Conservation (phyloP, 2,888 invertebrate genomes). For the Helobdella robusta region DNA sequence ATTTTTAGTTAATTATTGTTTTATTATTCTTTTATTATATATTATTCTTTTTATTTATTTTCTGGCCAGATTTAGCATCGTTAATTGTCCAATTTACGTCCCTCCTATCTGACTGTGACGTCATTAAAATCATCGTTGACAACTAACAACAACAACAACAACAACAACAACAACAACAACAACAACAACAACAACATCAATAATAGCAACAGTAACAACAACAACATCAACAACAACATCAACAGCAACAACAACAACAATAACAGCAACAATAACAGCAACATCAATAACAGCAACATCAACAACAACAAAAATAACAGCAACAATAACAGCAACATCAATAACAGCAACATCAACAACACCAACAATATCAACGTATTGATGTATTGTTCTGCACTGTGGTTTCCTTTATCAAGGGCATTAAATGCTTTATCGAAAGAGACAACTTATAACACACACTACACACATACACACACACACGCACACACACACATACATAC, state of each 20-base stretch:
- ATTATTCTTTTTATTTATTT: no score
- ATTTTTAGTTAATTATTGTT: no score
- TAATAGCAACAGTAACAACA: neutral
- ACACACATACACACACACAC: conserved; percentile 16
- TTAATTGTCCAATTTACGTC: no score
- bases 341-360: no score
- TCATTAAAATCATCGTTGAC: neutral
- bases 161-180: neutral
- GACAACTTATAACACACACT: neutral
- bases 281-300: neutral
- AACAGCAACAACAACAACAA: neutral
- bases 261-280: neutral
- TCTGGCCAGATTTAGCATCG: no score
- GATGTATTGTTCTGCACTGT: neutral
- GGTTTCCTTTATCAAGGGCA: neutral
- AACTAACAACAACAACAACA: neutral
- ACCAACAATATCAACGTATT: no score
- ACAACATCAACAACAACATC: neutral
- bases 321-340: no score
- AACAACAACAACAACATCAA: neutral
- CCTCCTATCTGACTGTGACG: no score
- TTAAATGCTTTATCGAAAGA: neutral
- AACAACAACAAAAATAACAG: no score
- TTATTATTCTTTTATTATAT: no score
- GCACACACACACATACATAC: conserved; percentile 16